Evolutionary conservation across 2,797 vertebrate species (phyloP).

Genomic region (Kryptopterus vitreolus): DNA sequence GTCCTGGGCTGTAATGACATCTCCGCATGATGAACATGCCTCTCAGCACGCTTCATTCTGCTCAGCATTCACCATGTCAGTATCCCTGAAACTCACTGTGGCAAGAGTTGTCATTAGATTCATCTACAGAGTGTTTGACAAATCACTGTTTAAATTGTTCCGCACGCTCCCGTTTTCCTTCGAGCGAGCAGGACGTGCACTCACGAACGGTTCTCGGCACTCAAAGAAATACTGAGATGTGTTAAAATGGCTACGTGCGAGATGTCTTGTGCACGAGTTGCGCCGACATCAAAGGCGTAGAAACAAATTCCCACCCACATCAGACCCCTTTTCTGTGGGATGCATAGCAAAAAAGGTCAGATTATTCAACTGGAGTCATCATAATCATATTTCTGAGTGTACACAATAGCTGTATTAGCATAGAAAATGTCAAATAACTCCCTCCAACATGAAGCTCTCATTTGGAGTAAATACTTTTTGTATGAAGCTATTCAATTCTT

Average conservation of each 20-base stretch:
- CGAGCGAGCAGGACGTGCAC: too few relatives aligned
- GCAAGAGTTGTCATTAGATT: conserved; percentile 1
- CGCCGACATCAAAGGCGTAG: conserved; percentile 44
- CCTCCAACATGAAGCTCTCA: neutral
- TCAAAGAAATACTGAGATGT: neutral
- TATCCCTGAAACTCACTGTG: neutral
- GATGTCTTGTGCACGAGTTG: conserved; percentile 14
- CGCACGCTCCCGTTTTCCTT: neutral
- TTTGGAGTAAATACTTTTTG: neutral
- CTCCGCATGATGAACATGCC: neutral
- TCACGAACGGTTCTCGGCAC: neutral
- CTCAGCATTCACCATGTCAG: conserved; percentile 1
- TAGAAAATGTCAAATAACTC: conserved; percentile 11
- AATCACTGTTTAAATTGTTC: neutral
- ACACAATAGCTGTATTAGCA: conserved; percentile 5
- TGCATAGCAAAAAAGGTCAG: conserved; percentile 1
- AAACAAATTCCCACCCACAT: conserved; percentile 52
- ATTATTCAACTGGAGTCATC: conserved; percentile 17
- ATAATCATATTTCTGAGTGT: conserved; percentile 24
- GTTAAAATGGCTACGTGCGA: neutral
- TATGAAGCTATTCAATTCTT: neutral
- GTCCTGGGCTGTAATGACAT: neutral
- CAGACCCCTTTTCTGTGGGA: conserved; percentile 9
- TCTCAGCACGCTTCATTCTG: neutral
- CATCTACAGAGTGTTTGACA: neutral